These are phyloP conservation scores for Lophotis ruficrista DNA, from an alignment of 2,113 vertebrate species.

Conservation along the genomic window DNA sequence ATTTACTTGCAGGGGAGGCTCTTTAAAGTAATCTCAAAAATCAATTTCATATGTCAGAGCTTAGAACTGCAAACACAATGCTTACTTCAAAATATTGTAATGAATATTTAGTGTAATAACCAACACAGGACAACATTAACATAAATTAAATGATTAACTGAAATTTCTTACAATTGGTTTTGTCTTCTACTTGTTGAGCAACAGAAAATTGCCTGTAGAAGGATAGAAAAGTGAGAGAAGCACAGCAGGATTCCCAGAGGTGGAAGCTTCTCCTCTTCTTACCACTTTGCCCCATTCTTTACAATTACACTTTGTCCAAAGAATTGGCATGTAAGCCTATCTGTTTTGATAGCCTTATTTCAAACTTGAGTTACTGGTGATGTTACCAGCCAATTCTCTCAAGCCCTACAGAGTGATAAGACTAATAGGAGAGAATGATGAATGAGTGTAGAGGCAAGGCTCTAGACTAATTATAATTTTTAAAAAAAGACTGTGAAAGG, in stretches of 20 bases:
- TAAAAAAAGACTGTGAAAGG: neutral
- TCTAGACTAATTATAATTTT: slow-evolving; percentile 61
- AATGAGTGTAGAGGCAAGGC: slow-evolving; percentile 23
- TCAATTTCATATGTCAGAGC: neutral
- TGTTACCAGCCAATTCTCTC: slow-evolving; percentile 38
- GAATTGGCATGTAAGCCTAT: neutral
- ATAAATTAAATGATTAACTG: neutral
- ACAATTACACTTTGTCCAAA: slow-evolving; percentile 33
- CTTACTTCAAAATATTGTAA: neutral
- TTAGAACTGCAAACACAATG: neutral
- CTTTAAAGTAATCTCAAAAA: neutral
- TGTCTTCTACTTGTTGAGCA: neutral
- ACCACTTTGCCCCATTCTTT: neutral
- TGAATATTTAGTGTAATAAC: neutral
- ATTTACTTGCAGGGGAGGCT: neutral
- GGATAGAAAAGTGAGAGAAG: neutral
- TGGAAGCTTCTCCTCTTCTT: neutral
- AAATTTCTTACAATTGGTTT: neutral
- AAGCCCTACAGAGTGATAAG: neutral
- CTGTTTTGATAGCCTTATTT: slow-evolving; percentile 65
- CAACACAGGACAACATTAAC: neutral
- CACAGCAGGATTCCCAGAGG: neutral
- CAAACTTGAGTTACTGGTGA: slow-evolving; percentile 31
- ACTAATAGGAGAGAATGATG: slow-evolving; percentile 50
- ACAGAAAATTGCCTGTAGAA: neutral